These are phyloP conservation scores for Zelostemma sp. DNA, from an alignment of 1,140 invertebrate genomes.

Conservation along the genomic window DNA sequence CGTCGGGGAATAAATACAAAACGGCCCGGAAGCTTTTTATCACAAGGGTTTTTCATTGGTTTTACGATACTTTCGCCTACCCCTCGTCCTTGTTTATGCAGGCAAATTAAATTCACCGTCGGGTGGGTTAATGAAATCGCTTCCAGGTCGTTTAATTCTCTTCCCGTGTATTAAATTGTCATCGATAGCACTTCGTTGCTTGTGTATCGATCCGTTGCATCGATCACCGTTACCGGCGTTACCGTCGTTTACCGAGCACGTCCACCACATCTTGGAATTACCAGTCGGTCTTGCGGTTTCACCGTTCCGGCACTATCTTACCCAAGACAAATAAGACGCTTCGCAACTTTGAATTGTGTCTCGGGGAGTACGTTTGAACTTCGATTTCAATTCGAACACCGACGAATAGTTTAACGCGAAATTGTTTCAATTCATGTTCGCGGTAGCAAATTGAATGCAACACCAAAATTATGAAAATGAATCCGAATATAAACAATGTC, in stretches of 20 bases:
- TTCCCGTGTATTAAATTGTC: slow-evolving; percentile 30
- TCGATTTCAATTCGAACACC: background rate
- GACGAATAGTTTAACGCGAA: no score
- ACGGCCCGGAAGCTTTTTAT: slow-evolving; percentile 34
- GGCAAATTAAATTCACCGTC: slow-evolving; percentile 28
- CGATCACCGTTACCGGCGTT: slow-evolving; percentile 1
- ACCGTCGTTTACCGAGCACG: background rate
- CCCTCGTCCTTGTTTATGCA: slow-evolving; percentile 30
- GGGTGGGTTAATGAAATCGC: slow-evolving; percentile 31
- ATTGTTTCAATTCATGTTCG: no score
- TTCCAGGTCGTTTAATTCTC: slow-evolving; percentile 32
- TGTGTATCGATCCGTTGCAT: slow-evolving; percentile 2
- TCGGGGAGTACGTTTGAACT: background rate
- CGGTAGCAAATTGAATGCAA: no score
- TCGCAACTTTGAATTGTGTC: slow-evolving; percentile 42
- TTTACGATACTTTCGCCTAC: slow-evolving; percentile 20
- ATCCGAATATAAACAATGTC: no score
- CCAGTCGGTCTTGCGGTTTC: slow-evolving; percentile 24
- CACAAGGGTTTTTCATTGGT: slow-evolving; percentile 29
- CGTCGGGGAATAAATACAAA: slow-evolving; percentile 9
- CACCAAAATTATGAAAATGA: no score
- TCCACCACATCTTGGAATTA: slow-evolving; percentile 37
- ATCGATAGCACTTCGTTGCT: slow-evolving; percentile 12
- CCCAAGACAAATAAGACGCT: slow-evolving; percentile 47
- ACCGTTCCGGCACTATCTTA: slow-evolving; percentile 46